Evolutionary conservation across 2,888 invertebrate genomes (phyloP).

Genomic region (Malthinus seriepunctatus): DNA sequence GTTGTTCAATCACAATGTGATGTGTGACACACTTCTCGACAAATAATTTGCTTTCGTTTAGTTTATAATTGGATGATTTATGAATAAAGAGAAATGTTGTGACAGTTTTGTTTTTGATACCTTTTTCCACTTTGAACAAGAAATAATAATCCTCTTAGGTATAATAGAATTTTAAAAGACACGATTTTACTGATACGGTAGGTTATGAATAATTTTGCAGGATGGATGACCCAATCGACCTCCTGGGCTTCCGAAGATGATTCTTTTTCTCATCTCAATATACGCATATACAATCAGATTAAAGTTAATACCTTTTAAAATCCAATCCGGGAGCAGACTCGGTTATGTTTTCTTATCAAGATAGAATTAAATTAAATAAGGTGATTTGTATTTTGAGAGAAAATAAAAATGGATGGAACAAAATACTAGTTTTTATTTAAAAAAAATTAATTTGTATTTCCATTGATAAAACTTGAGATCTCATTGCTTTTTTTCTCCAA

Average conservation of each 20-base stretch:
- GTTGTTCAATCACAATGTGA: conserved; percentile 16
- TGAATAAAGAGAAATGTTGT: conserved; percentile 9
- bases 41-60: conserved; percentile 17
- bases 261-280: conserved; percentile 38
- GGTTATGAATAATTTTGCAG: conserved; percentile 51
- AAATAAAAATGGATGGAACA: not conserved
- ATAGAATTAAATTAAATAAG: conserved; percentile 35
- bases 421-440: too few species aligned
- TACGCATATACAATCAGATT: conserved; percentile 46
- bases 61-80: conserved; percentile 23
- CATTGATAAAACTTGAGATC: not conserved
- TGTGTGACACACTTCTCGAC: conserved; percentile 22
- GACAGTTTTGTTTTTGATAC: not conserved
- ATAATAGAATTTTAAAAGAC: not conserved
- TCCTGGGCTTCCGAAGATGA: conserved; percentile 42
- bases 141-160: conserved; percentile 9
- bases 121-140: not conserved
- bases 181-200: conserved; percentile 20
- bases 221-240: conserved; percentile 50
- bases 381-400: conserved; percentile 30
- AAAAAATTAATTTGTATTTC: not conserved
- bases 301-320: conserved; percentile 46
- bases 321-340: conserved; percentile 36
- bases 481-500: not conserved
- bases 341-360: conserved; percentile 35